Percentiles rank a stretch among this genome's conserved stretches.
These are phyloP conservation scores for Drosophila anomalata DNA, from an alignment of 2,888 invertebrate genomes.

Conservation along the genomic window DNA sequence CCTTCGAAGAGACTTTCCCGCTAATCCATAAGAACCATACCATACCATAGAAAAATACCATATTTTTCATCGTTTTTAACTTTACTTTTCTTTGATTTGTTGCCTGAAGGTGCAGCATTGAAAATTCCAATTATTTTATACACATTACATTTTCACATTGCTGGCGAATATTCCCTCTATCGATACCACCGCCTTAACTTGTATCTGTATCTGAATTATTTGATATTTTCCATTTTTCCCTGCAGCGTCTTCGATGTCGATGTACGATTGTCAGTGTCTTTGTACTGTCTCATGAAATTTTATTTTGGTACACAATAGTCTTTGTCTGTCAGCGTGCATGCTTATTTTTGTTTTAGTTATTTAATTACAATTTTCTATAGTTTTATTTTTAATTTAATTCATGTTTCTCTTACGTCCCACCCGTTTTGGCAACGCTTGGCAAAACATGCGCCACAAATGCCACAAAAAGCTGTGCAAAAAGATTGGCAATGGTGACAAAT, in stretches of 20 bases:
- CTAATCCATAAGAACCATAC: not conserved
- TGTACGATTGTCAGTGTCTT: slow-evolving; percentile 35
- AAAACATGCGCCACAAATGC: slow-evolving; percentile 52
- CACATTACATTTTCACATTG: slow-evolving; percentile 36
- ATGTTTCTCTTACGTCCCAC: slow-evolving; percentile 39
- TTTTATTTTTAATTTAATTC: slow-evolving; percentile 69
- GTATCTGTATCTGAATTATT: not conserved
- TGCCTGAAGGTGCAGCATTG: slow-evolving; percentile 17
- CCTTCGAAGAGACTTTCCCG: slow-evolving; percentile 8
- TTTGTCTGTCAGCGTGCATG: slow-evolving; percentile 41
- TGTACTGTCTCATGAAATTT: slow-evolving; percentile 37
- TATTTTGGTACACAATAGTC: slow-evolving; percentile 61
- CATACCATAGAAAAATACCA: not conserved
- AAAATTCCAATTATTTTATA: slow-evolving; percentile 41
- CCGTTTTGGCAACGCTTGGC: slow-evolving; percentile 41
- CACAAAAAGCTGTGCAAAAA: slow-evolving; percentile 46
- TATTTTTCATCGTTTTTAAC: slow-evolving; percentile 16
- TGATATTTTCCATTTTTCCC: slow-evolving; percentile 18
- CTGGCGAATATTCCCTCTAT: slow-evolving; percentile 33
- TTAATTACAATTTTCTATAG: slow-evolving; percentile 63
- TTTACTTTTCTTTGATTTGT: slow-evolving; percentile 9
- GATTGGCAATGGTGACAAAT: slow-evolving; percentile 49
- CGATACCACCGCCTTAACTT: slow-evolving; percentile 6
- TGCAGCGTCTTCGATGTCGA: slow-evolving; percentile 17
- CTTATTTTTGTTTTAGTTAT: slow-evolving; percentile 63